Evolutionary conservation across 2,113 vertebrate species (phyloP).

Genomic region (Sula dactylatra): DNA sequence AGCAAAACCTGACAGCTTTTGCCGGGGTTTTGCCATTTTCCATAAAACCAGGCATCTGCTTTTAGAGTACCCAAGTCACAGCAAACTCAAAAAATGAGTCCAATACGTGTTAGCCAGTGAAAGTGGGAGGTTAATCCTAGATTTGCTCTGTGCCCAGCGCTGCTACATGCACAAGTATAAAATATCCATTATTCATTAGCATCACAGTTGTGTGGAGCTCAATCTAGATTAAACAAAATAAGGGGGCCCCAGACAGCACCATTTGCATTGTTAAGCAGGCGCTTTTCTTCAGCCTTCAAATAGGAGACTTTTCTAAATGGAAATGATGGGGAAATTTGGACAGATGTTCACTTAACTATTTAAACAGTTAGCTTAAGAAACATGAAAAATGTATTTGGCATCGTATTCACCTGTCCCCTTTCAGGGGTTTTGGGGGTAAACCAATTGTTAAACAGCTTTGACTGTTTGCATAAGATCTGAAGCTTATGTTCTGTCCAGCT

Average conservation of each 20-base stretch:
- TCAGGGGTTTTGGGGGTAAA: conserved; percentile 40
- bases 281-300: conserved; percentile 66
- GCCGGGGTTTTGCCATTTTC: not conserved
- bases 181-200: conserved; percentile 79
- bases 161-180: conserved; percentile 59
- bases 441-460: conserved; percentile 68
- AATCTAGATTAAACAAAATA: conserved; percentile 79
- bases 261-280: conserved; percentile 72
- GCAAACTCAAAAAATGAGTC: conserved; percentile 33
- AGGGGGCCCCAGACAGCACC: conserved; percentile 72
- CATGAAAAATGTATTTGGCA: conserved; percentile 66
- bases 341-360: conserved; percentile 69
- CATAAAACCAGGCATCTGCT: not conserved
- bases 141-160: conserved; percentile 68
- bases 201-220: conserved; percentile 72
- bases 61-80: conserved; percentile 32
- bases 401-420: conserved; percentile 60
- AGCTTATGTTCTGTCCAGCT: conserved; percentile 65
- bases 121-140: conserved; percentile 69
- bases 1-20: not conserved
- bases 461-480: conserved; percentile 70
- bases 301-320: conserved; percentile 55
- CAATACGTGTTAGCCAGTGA: conserved; percentile 21
- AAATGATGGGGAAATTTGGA: conserved; percentile 66
- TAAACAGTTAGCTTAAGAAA: conserved; percentile 71